Percentiles rank a stretch among this genome's conserved stretches.
These are phyloP conservation scores for Aphis gossypii DNA, from an alignment of 1,140 invertebrate genomes.

Conservation along the genomic window DNA sequence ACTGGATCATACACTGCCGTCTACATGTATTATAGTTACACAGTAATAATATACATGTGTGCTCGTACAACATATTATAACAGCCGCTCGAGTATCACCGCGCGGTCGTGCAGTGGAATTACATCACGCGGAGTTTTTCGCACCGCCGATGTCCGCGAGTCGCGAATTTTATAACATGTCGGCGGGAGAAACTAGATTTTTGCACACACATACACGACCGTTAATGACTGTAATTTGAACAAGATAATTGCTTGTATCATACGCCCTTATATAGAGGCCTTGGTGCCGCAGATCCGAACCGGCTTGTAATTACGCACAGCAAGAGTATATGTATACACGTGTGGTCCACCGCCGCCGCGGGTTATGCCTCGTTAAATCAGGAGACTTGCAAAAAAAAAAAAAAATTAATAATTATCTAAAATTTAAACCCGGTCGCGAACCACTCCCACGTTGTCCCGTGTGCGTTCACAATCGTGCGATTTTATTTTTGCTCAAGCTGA, in stretches of 20 bases:
- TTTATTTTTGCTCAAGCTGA: slow-evolving; percentile 24
- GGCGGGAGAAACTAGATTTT: slow-evolving; percentile 17
- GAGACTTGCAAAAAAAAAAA: not conserved
- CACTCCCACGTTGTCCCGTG: not conserved
- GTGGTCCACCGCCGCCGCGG: slow-evolving; percentile 21
- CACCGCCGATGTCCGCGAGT: not conserved
- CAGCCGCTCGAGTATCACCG: not conserved
- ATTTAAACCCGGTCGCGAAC: slow-evolving; percentile 42
- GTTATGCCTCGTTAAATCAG: not conserved
- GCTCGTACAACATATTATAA: not conserved
- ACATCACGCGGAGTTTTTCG: slow-evolving; percentile 31
- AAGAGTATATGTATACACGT: not conserved
- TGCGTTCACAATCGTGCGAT: not conserved
- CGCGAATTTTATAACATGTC: slow-evolving; percentile 2
- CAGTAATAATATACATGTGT: too few relatives aligned
- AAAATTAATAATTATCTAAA: slow-evolving; percentile 1
- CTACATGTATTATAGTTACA: too few relatives aligned
- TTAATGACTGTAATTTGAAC: slow-evolving; percentile 35
- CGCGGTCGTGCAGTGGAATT: not conserved
- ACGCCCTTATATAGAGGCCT: slow-evolving; percentile 28
- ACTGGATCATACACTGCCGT: not conserved
- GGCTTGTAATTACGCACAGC: slow-evolving; percentile 12
- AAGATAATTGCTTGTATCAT: not conserved
- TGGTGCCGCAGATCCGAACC: not conserved
- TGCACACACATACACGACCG: not conserved